phyloP scores from a whole-genome alignment of 2,113 vertebrate genomes.

The Xenopus laevis region DNA sequence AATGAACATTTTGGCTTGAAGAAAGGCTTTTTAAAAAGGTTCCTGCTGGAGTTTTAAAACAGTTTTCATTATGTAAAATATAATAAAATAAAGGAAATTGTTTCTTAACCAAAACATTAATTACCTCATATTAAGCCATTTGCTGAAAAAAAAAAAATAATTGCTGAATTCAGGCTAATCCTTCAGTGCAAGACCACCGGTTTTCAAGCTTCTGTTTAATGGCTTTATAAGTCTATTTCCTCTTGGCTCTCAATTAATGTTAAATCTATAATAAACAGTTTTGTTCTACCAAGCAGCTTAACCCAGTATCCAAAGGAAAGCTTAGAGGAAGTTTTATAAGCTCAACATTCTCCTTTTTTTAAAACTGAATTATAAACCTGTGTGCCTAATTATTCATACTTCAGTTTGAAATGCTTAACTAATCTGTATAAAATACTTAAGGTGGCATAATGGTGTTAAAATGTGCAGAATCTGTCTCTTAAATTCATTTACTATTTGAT shows the following conservation, averaged over 20 bases:
- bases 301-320: slow-evolving; percentile 25
- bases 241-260: slow-evolving; percentile 44
- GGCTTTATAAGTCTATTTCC: slow-evolving; percentile 45
- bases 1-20: slow-evolving; percentile 56
- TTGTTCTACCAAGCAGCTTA: slow-evolving; percentile 28
- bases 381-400: slow-evolving; percentile 43
- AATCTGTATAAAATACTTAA: slow-evolving; percentile 34
- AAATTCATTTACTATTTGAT: slow-evolving; percentile 1
- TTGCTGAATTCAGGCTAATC: slow-evolving; percentile 47
- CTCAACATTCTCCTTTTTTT: slow-evolving; percentile 6
- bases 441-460: slow-evolving; percentile 19
- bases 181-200: slow-evolving; percentile 34
- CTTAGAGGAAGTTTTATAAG: slow-evolving; percentile 24
- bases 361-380: slow-evolving; percentile 47
- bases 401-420: slow-evolving; percentile 27
- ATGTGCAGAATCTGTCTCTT: slow-evolving; percentile 50
- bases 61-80: slow-evolving; percentile 42
- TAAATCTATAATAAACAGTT: slow-evolving; percentile 26
- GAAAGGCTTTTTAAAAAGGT: slow-evolving; percentile 26
- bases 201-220: slow-evolving; percentile 22
- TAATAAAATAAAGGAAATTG: slow-evolving; percentile 36
- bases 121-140: slow-evolving; percentile 49
- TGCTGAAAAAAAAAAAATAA: slow-evolving; percentile 37
- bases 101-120: slow-evolving; percentile 50
- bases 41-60: slow-evolving; percentile 42